phyloP scores from a whole-genome alignment of 2,113 vertebrate genomes.

The Aegithalos caudatus region DNA sequence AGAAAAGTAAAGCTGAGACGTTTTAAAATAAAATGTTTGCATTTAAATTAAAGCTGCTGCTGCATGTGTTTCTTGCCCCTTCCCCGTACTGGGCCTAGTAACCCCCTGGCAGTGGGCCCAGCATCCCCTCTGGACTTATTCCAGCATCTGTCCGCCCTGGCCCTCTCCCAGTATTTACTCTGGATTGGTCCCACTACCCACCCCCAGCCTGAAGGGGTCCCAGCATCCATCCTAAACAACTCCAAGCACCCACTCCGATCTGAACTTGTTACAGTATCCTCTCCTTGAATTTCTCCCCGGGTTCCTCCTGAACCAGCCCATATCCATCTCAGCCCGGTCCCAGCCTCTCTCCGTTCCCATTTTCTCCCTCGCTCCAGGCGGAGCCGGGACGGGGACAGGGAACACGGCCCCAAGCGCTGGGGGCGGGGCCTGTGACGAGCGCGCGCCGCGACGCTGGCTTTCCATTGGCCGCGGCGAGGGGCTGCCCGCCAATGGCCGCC shows the following conservation, averaged over 20 bases:
- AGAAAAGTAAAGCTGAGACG: constrained; percentile 13
- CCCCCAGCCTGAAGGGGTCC: not conserved
- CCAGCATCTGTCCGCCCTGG: not conserved
- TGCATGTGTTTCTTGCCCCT: not conserved
- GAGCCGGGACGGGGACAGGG: accelerated
- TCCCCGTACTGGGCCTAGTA: not conserved
- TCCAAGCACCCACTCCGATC: not conserved
- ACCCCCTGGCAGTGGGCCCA: not conserved
- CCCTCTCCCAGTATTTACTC: not conserved
- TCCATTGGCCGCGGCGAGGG: not conserved
- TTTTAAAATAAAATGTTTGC: constrained; percentile 52
- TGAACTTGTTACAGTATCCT: not conserved
- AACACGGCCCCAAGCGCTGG: accelerated
- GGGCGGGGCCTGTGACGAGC: not conserved
- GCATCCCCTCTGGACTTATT: not conserved
- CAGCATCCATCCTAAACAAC: not conserved
- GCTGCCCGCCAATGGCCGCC: not conserved
- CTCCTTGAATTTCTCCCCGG: not conserved
- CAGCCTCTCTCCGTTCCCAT: accelerated
- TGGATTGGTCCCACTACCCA: not conserved
- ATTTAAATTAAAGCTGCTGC: not conserved
- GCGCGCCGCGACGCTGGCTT: not conserved
- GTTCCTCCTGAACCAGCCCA: accelerated
- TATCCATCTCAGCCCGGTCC: accelerated
- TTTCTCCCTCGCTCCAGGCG: accelerated